These are phyloP conservation scores for Matsumurasca onukii DNA, from an alignment of 1,140 invertebrate species.

Conservation along the genomic window DNA sequence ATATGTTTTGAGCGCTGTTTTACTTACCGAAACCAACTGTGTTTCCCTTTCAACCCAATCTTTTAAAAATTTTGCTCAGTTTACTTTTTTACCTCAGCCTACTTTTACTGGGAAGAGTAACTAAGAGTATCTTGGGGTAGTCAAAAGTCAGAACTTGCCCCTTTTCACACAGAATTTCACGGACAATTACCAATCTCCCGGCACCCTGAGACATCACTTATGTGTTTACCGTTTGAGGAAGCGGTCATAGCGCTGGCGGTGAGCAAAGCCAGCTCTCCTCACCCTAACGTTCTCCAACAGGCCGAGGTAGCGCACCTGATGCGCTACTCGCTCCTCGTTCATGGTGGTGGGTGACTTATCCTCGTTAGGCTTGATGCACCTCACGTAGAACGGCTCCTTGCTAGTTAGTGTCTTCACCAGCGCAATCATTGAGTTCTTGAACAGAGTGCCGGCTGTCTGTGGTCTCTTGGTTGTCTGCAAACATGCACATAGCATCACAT, in stretches of 20 bases:
- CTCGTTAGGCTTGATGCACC: slow-evolving; percentile 95
- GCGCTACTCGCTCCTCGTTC: slow-evolving; percentile 76
- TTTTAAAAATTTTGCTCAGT: too few species aligned
- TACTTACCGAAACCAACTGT: too few species aligned
- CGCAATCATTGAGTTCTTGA: slow-evolving; percentile 92
- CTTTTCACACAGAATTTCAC: too few species aligned
- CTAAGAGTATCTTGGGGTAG: too few species aligned
- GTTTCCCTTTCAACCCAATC: too few species aligned
- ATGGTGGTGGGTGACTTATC: slow-evolving; percentile 81
- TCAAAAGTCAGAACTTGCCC: too few species aligned
- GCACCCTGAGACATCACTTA: too few species aligned
- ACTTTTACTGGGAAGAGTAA: too few species aligned
- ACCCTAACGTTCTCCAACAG: slow-evolving; percentile 93
- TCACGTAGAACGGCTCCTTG: slow-evolving; percentile 96
- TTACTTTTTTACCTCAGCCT: too few species aligned
- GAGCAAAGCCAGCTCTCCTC: slow-evolving; percentile 89
- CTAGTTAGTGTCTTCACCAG: slow-evolving; percentile 84
- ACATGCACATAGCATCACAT: too few species aligned
- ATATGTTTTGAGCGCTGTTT: too few species aligned
- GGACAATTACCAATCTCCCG: too few species aligned
- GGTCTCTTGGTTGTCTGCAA: slow-evolving; percentile 89
- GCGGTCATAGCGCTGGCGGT: slow-evolving; percentile 85
- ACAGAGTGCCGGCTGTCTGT: slow-evolving; percentile 87
- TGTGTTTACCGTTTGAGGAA: slow-evolving; percentile 72
- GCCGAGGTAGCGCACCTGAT: slow-evolving; percentile 90